Conservation (phyloP, 2,113 vertebrate genomes). For the Seriola aureovittata region DNA sequence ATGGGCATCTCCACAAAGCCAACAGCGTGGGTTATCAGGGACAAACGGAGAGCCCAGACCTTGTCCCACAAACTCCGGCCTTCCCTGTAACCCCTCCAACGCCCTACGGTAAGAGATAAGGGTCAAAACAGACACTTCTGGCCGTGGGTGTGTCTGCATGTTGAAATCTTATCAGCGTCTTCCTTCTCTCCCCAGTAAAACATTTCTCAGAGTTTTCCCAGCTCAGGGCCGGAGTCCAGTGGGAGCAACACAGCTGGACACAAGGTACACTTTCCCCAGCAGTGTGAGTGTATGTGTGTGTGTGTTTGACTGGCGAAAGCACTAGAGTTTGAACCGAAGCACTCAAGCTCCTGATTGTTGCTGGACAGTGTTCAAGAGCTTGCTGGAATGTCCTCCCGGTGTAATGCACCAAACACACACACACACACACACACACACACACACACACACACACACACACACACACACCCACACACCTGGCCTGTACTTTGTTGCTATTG, state of each 20-base stretch:
- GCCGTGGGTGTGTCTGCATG: slow-evolving; percentile 14
- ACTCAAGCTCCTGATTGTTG: slow-evolving; percentile 36
- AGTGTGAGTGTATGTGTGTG: slow-evolving; percentile 18
- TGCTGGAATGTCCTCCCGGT: slow-evolving; percentile 61
- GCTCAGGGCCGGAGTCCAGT: slow-evolving; percentile 46
- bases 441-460: slow-evolving; percentile 20
- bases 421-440: slow-evolving; percentile 31
- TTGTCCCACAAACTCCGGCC: slow-evolving; percentile 81
- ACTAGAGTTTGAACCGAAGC: slow-evolving; percentile 46
- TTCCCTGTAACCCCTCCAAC: slow-evolving; percentile 90
- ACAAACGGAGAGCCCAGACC: slow-evolving; percentile 64
- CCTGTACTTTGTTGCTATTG: slow-evolving; percentile 37
- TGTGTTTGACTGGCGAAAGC: slow-evolving; percentile 23
- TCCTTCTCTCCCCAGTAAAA: slow-evolving; percentile 75
- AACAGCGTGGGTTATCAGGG: slow-evolving; percentile 63
- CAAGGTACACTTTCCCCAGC: slow-evolving; percentile 75
- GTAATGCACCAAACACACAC: slow-evolving; percentile 18
- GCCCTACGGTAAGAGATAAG: slow-evolving; percentile 86
- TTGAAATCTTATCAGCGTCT: slow-evolving; percentile 45
- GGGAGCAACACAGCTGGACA: slow-evolving; percentile 72
- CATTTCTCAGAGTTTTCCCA: slow-evolving; percentile 70
- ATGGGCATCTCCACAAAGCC: slow-evolving; percentile 51
- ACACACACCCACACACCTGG: slow-evolving; percentile 35
- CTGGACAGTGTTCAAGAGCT: slow-evolving; percentile 53
- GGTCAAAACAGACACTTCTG: not conserved